A percentile compares a stretch with the other conserved stretches of the same genome.
Conservation (phyloP, 1,140 invertebrate species). For the Globodera rostochiensis region DNA sequence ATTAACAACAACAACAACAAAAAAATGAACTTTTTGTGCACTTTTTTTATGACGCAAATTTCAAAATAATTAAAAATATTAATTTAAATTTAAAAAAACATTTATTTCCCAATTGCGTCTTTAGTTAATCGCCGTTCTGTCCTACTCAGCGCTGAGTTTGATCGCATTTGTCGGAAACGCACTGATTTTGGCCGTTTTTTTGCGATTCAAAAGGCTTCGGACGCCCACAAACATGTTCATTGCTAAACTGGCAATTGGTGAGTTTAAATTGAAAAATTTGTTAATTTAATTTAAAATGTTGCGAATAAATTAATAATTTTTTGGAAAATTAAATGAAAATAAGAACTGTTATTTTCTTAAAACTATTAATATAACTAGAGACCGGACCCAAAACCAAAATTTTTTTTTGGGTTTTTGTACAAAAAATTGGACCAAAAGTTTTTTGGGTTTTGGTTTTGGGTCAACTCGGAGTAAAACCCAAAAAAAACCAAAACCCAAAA, state of each 20-base stretch:
- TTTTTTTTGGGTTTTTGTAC: too few relatives aligned
- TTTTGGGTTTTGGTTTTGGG: too few relatives aligned
- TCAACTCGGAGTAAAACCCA: too few relatives aligned
- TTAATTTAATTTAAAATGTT: too few relatives aligned
- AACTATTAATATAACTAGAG: not conserved
- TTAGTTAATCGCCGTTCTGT: constrained; percentile 57
- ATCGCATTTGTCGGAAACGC: constrained; percentile 60
- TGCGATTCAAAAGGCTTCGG: constrained; percentile 57
- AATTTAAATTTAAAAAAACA: too few relatives aligned
- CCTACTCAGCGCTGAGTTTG: constrained; percentile 58
- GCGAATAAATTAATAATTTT: too few relatives aligned
- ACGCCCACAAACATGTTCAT: constrained; percentile 63
- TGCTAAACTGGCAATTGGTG: constrained; percentile 46
- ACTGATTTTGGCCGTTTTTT: constrained; percentile 61
- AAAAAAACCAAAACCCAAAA: too few relatives aligned
- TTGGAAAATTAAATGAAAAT: too few relatives aligned
- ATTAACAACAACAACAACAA: not conserved
- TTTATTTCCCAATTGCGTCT: constrained; percentile 7
- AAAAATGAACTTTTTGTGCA: not conserved
- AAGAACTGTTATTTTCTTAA: too few relatives aligned
- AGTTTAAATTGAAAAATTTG: not conserved
- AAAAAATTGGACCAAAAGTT: too few relatives aligned
- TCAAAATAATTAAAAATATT: not conserved
- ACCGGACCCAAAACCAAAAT: too few relatives aligned
- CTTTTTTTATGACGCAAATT: not conserved